Percentiles rank a stretch among this genome's conserved stretches.
phyloP scores from a whole-genome alignment of 2,797 vertebrate genomes.

The Eupleurogrammus muticus region DNA sequence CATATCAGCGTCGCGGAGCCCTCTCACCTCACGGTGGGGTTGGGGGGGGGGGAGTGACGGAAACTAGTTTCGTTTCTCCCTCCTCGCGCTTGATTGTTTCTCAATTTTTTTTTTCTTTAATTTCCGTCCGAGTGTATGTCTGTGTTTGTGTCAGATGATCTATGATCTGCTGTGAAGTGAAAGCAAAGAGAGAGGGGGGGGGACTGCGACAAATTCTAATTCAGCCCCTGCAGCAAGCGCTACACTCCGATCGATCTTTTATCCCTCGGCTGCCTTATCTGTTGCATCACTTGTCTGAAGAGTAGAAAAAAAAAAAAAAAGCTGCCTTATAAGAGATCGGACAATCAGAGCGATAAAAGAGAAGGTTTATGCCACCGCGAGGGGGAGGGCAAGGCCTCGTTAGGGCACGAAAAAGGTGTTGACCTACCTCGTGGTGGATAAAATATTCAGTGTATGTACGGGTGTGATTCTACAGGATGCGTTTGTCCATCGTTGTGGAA shows the following conservation, averaged over 20 bases:
- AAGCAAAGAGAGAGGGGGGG: slow-evolving; percentile 25
- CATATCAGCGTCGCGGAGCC: slow-evolving; percentile 10
- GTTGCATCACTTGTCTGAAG: slow-evolving; percentile 70
- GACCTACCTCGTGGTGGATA: slow-evolving; percentile 12
- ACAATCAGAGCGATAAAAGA: slow-evolving; percentile 38
- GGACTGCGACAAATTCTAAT: slow-evolving; percentile 78
- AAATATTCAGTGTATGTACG: background rate
- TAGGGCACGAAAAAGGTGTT: slow-evolving; percentile 16
- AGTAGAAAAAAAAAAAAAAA: slow-evolving; percentile 42
- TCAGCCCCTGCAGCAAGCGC: slow-evolving; percentile 69
- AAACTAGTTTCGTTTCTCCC: slow-evolving; percentile 35
- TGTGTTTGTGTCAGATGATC: slow-evolving; percentile 42
- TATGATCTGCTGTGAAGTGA: slow-evolving; percentile 47
- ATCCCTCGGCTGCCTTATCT: slow-evolving; percentile 68
- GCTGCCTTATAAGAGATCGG: slow-evolving; percentile 63
- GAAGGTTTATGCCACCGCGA: slow-evolving; percentile 38
- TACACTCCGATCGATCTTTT: slow-evolving; percentile 65
- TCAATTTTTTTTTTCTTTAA: slow-evolving; percentile 7
- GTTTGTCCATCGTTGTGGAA: slow-evolving; percentile 1
- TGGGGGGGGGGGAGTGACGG: background rate
- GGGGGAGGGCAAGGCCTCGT: slow-evolving; percentile 22
- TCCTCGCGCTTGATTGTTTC: slow-evolving; percentile 45
- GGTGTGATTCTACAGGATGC: background rate
- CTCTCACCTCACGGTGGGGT: background rate
- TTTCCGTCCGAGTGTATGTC: slow-evolving; percentile 4